Percentiles rank a stretch among this genome's conserved stretches.
These are phyloP conservation scores for Ceyx cyanopectus DNA, from an alignment of 2,113 vertebrate genomes.

Conservation along the genomic window DNA sequence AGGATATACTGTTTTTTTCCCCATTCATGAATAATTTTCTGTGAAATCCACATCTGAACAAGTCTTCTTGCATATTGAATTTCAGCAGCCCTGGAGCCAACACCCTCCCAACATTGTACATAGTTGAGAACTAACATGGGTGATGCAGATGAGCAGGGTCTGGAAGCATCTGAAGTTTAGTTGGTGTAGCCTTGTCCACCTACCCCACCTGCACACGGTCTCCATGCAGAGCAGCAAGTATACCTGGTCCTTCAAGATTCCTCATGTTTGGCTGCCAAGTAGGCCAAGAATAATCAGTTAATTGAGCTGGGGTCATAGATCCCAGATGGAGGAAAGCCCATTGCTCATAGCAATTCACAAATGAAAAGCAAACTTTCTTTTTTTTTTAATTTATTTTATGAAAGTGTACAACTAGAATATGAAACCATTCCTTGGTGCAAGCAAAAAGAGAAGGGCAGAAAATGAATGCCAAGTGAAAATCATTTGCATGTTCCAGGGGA, in stretches of 20 bases:
- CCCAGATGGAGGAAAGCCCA: neutral
- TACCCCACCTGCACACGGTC: neutral
- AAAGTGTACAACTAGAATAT: neutral
- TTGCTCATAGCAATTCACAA: neutral
- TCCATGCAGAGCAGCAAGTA: neutral
- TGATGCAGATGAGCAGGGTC: neutral
- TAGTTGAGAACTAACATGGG: fast-evolving
- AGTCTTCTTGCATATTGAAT: neutral
- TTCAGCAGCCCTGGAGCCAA: neutral
- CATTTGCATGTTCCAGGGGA: neutral
- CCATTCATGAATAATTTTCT: constrained; percentile 2
- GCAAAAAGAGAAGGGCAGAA: neutral
- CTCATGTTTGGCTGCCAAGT: neutral
- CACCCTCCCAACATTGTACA: neutral
- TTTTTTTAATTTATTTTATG: constrained; percentile 6
- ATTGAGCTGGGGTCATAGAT: neutral
- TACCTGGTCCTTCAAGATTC: neutral
- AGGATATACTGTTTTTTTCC: neutral
- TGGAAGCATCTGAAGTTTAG: neutral
- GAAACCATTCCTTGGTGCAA: constrained; percentile 28
- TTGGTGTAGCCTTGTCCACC: neutral
- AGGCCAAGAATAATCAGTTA: neutral
- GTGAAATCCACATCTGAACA: neutral
- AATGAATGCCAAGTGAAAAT: neutral
- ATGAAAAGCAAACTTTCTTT: neutral